Evolutionary conservation across 2,113 vertebrate genomes (phyloP), one percentile per base, ranked within the genome.

Genomic region (Patagioenas fasciata): DNA sequence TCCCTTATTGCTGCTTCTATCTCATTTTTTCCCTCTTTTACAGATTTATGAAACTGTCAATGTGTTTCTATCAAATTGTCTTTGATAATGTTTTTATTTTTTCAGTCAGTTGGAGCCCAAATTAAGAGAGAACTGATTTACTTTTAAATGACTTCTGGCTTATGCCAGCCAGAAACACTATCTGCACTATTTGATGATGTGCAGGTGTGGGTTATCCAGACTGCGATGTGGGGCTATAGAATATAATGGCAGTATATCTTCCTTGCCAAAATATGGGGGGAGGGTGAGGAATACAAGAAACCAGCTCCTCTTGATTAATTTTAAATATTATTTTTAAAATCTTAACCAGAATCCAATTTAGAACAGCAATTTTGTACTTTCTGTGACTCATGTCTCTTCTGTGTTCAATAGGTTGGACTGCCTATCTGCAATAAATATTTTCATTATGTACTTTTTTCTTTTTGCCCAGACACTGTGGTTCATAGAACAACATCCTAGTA

Each of bases 201-300:
- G 40, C 5, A 75, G 11, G 4, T 69, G 29, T 64, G 29, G 7
- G 16, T 77, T 80, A 88, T 42, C 34, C 66, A 54, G 29, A 25
- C 40, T 15, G 32, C 2, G 8, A 26, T 1, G 3, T 0, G 0
- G 8, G 13, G 11, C 25, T 67, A 8, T 5, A 38, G 25, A 26
- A 62, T 29, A 88, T 18, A 7, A 21, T 19, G 36, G 18, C 34
- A 54, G 26, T 32, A 34, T 42, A 51, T 31, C 7, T 31, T 56
- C 66, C 31, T 62, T 23, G 16, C 15, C 21, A 67, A 72, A 91
- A 34, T 5, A 5, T 6, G 5, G 11, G 13, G 23, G 11, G 32
- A 65, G n/a, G n/a, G n/a, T n/a, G n/a, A n/a, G n/a, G n/a, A 48
- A 4, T 29, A 11, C 8, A 65, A 29, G 15, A 90, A 80, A 80